Conservation (phyloP, 2,888 invertebrate genomes). For the Melieria omissa region DNA sequence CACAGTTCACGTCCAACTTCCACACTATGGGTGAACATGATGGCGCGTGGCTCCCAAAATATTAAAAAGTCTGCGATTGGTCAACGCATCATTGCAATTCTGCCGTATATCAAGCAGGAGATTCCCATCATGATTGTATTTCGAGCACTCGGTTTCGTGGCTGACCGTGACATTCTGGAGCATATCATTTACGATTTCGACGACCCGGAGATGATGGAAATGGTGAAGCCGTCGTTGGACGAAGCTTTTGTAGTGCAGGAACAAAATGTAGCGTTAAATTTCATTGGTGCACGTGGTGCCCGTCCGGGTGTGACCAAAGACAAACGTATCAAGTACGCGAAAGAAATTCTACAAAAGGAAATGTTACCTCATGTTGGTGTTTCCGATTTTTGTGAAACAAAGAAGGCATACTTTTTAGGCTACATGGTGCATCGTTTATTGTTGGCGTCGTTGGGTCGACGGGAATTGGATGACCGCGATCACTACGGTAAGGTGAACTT, state of each 20-base stretch:
- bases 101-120: constrained; percentile 99
- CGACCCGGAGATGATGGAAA: constrained; percentile 99
- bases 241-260: constrained; percentile 99
- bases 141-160: constrained; percentile 98
- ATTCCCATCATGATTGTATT: constrained; percentile 99
- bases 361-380: constrained; percentile 99
- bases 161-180: constrained; percentile 98
- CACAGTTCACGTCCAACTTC: constrained; percentile 96
- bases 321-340: constrained; percentile 98
- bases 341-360: constrained; percentile 99
- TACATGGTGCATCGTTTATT: constrained; percentile 99
- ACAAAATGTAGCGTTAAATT: constrained; percentile 98
- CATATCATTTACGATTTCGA: constrained; percentile 99
- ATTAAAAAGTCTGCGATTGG: constrained; percentile 99
- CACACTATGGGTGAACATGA: constrained; percentile 99
- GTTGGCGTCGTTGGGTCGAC: constrained; percentile 91
- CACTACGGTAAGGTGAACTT: constrained; percentile 80
- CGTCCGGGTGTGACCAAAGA: constrained; percentile 98
- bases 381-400: constrained; percentile 99
- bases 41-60: constrained; percentile 98
- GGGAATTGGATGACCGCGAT: constrained; percentile 99
- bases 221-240: constrained; percentile 99
- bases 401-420: constrained; percentile 97
- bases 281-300: constrained; percentile 97
- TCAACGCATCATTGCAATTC: constrained; percentile 95